Evolutionary conservation across 2,888 invertebrate species (phyloP).

Genomic region (Cryptocephalus moraei): DNA sequence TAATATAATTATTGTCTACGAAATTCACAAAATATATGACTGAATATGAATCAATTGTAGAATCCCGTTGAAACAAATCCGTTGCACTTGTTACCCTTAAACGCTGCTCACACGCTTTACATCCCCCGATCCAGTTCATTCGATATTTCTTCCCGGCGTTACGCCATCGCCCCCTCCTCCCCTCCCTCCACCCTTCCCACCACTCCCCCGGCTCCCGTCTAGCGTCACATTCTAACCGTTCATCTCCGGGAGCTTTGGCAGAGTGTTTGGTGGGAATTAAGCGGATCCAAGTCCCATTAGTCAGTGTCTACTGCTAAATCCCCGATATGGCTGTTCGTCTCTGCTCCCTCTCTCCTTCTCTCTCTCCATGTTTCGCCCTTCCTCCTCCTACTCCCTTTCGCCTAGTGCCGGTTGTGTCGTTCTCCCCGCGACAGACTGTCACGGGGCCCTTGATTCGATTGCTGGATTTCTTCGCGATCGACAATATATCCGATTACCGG

Average conservation of each 20-base stretch:
- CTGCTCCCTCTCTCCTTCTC: constrained; percentile 23
- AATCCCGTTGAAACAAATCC: no score
- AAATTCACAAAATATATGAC: no score
- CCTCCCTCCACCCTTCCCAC: neutral
- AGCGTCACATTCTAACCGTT: constrained; percentile 25
- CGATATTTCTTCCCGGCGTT: neutral
- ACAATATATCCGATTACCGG: no score
- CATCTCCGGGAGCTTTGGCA: constrained; percentile 41
- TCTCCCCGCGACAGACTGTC: constrained; percentile 10
- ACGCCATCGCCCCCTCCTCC: neutral
- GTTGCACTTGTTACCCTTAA: no score
- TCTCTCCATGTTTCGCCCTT: constrained; percentile 14
- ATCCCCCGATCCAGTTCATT: no score
- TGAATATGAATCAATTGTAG: no score
- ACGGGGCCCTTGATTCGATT: constrained; percentile 9
- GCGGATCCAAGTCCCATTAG: constrained; percentile 51
- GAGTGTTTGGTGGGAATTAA: constrained; percentile 54
- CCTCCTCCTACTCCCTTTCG: no score
- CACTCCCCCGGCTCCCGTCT: neutral
- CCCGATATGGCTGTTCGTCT: constrained; percentile 40
- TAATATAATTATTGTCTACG: no score
- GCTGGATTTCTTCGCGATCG: neutral
- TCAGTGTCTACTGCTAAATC: constrained; percentile 48
- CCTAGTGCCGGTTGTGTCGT: no score
- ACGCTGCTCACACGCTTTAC: no score